Evolutionary conservation across 2,888 invertebrate species (phyloP).

Genomic region (Lathronympha strigana): DNA sequence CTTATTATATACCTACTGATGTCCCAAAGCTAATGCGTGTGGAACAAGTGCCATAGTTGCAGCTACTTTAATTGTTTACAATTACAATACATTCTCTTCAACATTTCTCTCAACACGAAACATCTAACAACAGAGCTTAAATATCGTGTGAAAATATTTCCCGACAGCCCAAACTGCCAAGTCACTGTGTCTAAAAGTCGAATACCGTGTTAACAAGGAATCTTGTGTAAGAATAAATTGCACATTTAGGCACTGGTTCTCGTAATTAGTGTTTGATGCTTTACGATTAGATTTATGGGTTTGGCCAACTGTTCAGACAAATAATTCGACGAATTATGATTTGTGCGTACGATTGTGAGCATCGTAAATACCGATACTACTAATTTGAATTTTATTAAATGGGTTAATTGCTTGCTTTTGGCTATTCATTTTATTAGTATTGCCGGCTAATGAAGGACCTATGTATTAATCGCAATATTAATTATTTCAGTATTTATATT

Average conservation of each 20-base stretch:
- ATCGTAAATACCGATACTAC: neutral
- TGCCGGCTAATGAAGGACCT: neutral
- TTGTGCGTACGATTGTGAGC: neutral
- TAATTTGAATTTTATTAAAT: constrained; percentile 1
- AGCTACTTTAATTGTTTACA: neutral
- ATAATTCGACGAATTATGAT: constrained; percentile 7
- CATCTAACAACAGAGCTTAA: constrained; percentile 11
- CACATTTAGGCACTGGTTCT: constrained; percentile 41
- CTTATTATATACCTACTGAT: no score
- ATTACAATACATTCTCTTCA: neutral
- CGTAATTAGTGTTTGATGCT: constrained; percentile 42
- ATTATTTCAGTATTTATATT: neutral
- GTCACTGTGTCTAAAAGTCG: constrained; percentile 54
- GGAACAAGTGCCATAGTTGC: neutral
- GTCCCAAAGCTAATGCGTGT: no score
- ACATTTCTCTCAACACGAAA: constrained; percentile 1
- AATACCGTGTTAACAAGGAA: constrained; percentile 55
- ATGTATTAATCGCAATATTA: neutral
- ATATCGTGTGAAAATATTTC: constrained; percentile 40
- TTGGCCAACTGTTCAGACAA: constrained; percentile 52
- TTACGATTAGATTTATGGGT: constrained; percentile 62
- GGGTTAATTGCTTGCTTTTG: constrained; percentile 1
- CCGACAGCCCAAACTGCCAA: constrained; percentile 46
- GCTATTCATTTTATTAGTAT: neutral
- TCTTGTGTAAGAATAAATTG: constrained; percentile 45